A percentile compares a stretch with the other conserved stretches of the same genome.
Evolutionary conservation across 2,113 vertebrate species (phyloP).

Genomic region (Labeo catla): DNA sequence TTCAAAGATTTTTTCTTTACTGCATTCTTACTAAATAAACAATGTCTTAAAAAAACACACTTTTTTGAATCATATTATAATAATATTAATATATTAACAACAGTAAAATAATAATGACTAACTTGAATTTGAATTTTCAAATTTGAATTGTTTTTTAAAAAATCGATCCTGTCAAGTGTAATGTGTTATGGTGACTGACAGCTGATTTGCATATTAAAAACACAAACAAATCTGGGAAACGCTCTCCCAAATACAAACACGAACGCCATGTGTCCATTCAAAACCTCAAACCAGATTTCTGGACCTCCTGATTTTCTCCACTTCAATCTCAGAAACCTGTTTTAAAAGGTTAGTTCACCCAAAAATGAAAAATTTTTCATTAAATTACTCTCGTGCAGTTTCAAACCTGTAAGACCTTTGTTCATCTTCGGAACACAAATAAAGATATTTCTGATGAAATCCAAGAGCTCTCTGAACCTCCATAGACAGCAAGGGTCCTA

Average conservation of each 20-base stretch:
- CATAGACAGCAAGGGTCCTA: too few relatives aligned
- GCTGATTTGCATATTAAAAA: constrained; percentile 3
- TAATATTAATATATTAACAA: constrained; percentile 26
- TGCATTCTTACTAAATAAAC: not conserved
- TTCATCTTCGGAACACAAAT: too few relatives aligned
- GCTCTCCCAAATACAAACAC: constrained; percentile 21
- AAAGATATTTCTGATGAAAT: too few relatives aligned
- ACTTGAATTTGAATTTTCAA: not conserved
- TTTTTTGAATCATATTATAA: not conserved
- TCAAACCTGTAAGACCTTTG: too few relatives aligned
- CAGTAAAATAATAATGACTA: not conserved
- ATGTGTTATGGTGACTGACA: not conserved
- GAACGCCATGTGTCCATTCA: constrained; percentile 44
- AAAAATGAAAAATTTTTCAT: too few relatives aligned
- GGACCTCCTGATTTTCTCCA: constrained; percentile 27
- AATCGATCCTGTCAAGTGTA: not conserved
- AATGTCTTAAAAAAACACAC: not conserved
- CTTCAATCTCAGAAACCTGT: constrained; percentile 18
- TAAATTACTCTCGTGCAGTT: too few relatives aligned
- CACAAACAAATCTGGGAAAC: constrained; percentile 16
- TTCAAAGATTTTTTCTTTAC: not conserved
- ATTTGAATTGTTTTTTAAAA: not conserved
- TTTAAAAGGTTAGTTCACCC: not conserved
- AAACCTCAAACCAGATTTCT: constrained; percentile 35
- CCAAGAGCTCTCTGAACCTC: too few relatives aligned